These are phyloP conservation scores for Cosmia pyralina DNA, from an alignment of 2,888 invertebrate species.

Conservation along the genomic window DNA sequence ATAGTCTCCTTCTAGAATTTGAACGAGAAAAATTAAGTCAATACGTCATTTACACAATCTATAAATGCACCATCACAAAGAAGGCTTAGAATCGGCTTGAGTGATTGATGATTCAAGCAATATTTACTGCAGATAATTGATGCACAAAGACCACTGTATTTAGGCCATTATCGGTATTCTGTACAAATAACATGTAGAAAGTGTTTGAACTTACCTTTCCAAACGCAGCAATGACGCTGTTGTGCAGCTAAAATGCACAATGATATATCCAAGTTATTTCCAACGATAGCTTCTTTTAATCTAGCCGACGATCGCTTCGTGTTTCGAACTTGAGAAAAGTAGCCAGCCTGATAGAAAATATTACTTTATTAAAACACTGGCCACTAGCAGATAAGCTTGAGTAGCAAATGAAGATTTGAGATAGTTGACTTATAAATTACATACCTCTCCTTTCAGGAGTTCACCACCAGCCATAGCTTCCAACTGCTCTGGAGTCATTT, in stretches of 20 bases:
- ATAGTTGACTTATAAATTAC: conserved; percentile 81
- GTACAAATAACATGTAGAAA: conserved; percentile 5
- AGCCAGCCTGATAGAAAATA: conserved; percentile 94
- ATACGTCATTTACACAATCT: background rate
- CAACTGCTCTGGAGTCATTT: conserved; percentile 98
- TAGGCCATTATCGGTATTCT: background rate
- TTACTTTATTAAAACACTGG: conserved; percentile 20
- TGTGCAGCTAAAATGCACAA: conserved; percentile 98
- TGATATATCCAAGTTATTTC: conserved; percentile 97
- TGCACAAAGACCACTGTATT: background rate
- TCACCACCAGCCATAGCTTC: conserved; percentile 99
- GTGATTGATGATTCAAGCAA: conserved; percentile 11
- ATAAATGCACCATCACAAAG: background rate
- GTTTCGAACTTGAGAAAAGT: conserved; percentile 98
- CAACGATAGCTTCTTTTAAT: conserved; percentile 98
- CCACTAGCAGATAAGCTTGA: background rate
- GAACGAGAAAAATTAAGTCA: conserved; percentile 12
- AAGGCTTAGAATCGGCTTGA: background rate
- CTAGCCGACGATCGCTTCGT: conserved; percentile 98
- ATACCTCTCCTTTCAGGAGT: conserved; percentile 98
- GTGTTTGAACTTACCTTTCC: conserved; percentile 88
- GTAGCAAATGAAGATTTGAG: background rate
- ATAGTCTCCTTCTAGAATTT: conserved; percentile 75
- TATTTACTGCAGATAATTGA: background rate
- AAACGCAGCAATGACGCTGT: conserved; percentile 98